These are phyloP conservation scores for Metallyticus violacea DNA, from an alignment of 2,888 invertebrate species.

Conservation along the genomic window DNA sequence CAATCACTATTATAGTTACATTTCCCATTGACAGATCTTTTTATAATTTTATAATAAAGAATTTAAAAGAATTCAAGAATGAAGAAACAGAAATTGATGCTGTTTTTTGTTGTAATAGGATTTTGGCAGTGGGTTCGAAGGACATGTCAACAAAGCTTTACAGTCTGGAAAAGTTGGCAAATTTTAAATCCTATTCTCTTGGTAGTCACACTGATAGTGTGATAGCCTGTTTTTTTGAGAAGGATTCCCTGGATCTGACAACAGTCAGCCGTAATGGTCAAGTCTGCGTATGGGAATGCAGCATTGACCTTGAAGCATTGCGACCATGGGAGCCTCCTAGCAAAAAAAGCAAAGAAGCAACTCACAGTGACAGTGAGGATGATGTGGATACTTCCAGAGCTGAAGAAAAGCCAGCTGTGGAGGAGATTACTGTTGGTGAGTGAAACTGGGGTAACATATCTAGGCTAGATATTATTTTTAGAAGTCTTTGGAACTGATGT, in stretches of 20 bases:
- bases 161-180: slow-evolving; percentile 68
- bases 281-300: slow-evolving; percentile 82
- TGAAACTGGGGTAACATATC: too few relatives aligned
- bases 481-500: too few relatives aligned
- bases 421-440: neutral
- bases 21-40: too few relatives aligned
- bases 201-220: slow-evolving; percentile 84
- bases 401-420: slow-evolving; percentile 3
- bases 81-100: too few relatives aligned
- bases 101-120: slow-evolving; percentile 44
- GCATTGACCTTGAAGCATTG: slow-evolving; percentile 67
- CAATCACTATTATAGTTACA: too few relatives aligned
- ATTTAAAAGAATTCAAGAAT: too few relatives aligned
- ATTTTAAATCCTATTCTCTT: slow-evolving; percentile 73
- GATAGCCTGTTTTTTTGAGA: slow-evolving; percentile 85
- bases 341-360: slow-evolving; percentile 43
- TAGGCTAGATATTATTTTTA: too few relatives aligned
- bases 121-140: slow-evolving; percentile 86
- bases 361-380: slow-evolving; percentile 42
- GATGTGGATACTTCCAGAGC: slow-evolving; percentile 34
- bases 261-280: slow-evolving; percentile 57
- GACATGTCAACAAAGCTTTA: slow-evolving; percentile 85
- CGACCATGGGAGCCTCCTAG: slow-evolving; percentile 50
- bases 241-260: slow-evolving; percentile 77
- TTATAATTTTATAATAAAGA: too few relatives aligned